Percentiles rank a stretch among this genome's conserved stretches.
Conservation (phyloP, 2,797 vertebrate genomes). For the Pangasius djambal region DNA sequence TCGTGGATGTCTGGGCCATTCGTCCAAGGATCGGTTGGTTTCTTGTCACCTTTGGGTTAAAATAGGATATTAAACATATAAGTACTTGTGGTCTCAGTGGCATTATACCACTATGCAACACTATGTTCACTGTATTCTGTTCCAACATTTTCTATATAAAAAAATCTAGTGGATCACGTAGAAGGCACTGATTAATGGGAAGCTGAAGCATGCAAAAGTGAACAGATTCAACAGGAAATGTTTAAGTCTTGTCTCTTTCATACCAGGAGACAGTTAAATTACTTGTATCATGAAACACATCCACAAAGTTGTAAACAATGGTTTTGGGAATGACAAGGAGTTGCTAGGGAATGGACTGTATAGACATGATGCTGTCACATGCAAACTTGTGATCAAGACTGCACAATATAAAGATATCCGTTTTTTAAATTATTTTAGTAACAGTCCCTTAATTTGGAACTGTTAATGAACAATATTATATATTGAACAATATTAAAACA, state of each 20-base stretch:
- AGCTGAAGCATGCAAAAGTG: neutral
- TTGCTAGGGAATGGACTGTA: neutral
- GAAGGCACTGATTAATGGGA: too few species aligned
- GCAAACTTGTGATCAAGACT: neutral
- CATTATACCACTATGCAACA: neutral
- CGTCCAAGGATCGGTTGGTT: conserved; percentile 36
- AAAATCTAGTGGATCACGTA: neutral
- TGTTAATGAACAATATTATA: neutral
- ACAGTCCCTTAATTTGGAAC: neutral
- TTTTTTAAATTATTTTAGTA: neutral
- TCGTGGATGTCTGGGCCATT: conserved; percentile 6
- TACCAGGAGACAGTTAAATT: conserved; percentile 32
- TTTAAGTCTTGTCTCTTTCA: conserved; percentile 16
- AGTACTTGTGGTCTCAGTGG: neutral
- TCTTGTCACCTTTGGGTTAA: conserved; percentile 30
- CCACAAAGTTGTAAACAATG: neutral
- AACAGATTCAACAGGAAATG: neutral
- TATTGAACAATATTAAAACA: neutral
- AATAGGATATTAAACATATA: conserved; percentile 1
- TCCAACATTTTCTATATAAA: neutral
- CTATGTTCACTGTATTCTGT: neutral
- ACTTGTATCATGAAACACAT: neutral
- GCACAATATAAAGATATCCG: neutral
- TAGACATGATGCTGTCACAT: neutral
- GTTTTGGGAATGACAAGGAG: neutral